A percentile compares a stretch with the other conserved stretches of the same genome.
These are phyloP conservation scores for Myodes glareolus DNA, from an alignment of 2,113 vertebrate genomes.

Conservation along the genomic window DNA sequence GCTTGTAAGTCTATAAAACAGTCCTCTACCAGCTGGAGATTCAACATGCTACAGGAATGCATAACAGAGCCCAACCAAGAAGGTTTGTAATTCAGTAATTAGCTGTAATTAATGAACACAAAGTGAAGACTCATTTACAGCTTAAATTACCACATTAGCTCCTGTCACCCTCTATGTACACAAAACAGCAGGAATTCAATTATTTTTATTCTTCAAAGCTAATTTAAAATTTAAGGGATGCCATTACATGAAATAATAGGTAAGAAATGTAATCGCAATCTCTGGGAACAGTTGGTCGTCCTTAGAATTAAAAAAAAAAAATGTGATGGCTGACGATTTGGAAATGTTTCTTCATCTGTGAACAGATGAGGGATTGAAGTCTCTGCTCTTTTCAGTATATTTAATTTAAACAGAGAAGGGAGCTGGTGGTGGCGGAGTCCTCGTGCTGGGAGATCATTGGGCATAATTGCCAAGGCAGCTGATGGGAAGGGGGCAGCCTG, in stretches of 20 bases:
- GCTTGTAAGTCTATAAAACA: conserved; percentile 91
- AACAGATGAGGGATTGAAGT: conserved; percentile 88
- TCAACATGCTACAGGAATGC: conserved; percentile 93
- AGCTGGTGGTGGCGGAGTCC: conserved; percentile 81
- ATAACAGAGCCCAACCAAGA: conserved; percentile 94
- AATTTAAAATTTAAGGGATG: conserved; percentile 96
- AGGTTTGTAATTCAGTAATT: conserved; percentile 98
- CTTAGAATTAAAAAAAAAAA: conserved; percentile 85
- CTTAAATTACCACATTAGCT: conserved; percentile 99
- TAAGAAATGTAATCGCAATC: conserved; percentile 91
- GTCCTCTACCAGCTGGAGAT: conserved; percentile 92
- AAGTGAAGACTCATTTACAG: conserved; percentile 99
- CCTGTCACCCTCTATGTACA: conserved; percentile 98
- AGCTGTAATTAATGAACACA: conserved; percentile 99
- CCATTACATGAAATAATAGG: conserved; percentile 94
- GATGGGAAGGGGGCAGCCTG: conserved; percentile 81
- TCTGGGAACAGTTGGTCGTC: conserved; percentile 89
- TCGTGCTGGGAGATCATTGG: conserved; percentile 76
- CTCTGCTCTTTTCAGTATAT: conserved; percentile 86
- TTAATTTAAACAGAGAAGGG: conserved; percentile 87
- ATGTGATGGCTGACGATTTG: conserved; percentile 86
- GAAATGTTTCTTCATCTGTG: conserved; percentile 88
- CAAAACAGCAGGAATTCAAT: conserved; percentile 99
- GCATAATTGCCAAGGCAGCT: conserved; percentile 81
- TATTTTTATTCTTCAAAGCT: conserved; percentile 97